phyloP scores from a whole-genome alignment of 1,140 invertebrate species.

The Musca vetustissima region DNA sequence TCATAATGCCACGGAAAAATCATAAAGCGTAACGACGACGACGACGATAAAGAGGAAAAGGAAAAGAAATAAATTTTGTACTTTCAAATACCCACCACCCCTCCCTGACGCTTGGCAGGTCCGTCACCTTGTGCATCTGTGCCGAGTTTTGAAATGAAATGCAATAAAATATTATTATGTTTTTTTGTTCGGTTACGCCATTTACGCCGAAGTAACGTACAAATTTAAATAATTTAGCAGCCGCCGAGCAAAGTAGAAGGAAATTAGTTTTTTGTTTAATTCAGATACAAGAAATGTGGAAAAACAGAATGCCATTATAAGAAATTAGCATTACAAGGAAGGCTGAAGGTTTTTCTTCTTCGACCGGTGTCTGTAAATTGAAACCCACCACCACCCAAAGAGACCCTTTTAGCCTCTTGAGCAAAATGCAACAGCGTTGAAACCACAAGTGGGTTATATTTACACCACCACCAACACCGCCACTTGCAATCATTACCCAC shows the following conservation, averaged over 20 bases:
- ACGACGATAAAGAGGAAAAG: no score
- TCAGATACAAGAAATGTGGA: no score
- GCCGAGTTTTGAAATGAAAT: neutral
- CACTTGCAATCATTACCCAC: no score
- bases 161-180: neutral
- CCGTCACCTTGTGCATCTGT: neutral
- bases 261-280: slow-evolving; percentile 8
- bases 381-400: no score
- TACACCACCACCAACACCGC: no score
- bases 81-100: neutral
- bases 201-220: no score
- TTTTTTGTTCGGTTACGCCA: neutral
- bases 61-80: neutral
- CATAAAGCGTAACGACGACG: slow-evolving; percentile 8
- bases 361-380: no score
- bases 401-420: no score
- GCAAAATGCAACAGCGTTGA: slow-evolving; percentile 9
- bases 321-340: slow-evolving; percentile 6
- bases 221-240: no score
- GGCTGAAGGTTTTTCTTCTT: no score
- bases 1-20: neutral
- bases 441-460: neutral
- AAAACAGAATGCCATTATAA: neutral
- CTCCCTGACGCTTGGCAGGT: neutral
- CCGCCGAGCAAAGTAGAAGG: neutral